Conservation (phyloP, 2,888 invertebrate species). For the Philopedon plagiatum region DNA sequence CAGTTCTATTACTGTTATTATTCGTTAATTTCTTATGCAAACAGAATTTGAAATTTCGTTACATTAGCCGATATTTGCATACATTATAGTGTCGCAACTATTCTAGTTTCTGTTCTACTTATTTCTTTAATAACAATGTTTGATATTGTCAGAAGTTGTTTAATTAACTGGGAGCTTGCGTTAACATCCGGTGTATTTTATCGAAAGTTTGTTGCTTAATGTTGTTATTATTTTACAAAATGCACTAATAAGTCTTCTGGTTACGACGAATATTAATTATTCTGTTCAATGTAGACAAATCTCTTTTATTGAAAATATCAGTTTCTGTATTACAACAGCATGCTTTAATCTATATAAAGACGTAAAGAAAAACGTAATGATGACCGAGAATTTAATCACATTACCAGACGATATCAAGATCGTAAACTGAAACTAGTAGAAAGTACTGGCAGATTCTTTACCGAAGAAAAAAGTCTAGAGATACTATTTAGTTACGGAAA, state of each 20-base stretch:
- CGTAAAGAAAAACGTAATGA: slow-evolving; percentile 10
- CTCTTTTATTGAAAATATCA: no score
- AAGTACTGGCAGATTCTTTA: slow-evolving; percentile 16
- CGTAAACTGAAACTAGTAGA: slow-evolving; percentile 27
- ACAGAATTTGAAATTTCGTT: slow-evolving; percentile 21
- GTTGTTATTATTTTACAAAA: neutral
- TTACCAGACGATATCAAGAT: slow-evolving; percentile 3
- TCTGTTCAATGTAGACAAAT: no score
- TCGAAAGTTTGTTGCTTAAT: slow-evolving; percentile 1
- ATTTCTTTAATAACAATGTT: slow-evolving; percentile 28
- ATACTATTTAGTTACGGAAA: neutral
- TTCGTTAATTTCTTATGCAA: slow-evolving; percentile 37
- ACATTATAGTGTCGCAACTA: slow-evolving; percentile 37
- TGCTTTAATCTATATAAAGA: slow-evolving; percentile 6
- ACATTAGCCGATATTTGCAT: slow-evolving; percentile 17
- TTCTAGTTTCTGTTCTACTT: slow-evolving; percentile 44
- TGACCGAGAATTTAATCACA: slow-evolving; percentile 8
- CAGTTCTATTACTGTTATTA: slow-evolving; percentile 17
- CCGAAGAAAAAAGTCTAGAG: neutral
- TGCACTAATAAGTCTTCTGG: no score
- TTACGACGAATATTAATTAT: no score
- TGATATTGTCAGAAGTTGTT: slow-evolving; percentile 31
- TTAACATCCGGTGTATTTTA: slow-evolving; percentile 18
- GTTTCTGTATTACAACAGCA: neutral
- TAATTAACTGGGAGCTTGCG: slow-evolving; percentile 24